Base-by-base conservation (phyloP, 2,797 vertebrate species). In the Etheostoma nigrum region DNA sequence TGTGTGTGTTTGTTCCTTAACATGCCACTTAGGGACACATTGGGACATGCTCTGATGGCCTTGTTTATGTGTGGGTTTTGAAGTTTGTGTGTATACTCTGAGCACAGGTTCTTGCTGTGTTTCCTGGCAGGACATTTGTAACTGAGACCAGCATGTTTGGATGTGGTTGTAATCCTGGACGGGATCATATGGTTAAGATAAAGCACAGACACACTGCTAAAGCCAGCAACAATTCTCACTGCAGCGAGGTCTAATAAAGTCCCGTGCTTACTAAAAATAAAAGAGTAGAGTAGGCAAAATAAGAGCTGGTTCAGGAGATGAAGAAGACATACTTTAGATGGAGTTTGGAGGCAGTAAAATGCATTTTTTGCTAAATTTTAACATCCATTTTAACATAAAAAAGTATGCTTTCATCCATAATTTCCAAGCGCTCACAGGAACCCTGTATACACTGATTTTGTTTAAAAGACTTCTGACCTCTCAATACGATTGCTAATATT, bases 121-220 rank as follows among this genome's bases (percentile, higher is more conserved):
- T 86, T 89, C 68, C 86, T 92, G 90, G 91, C 90, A 92, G 91
- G 79, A 93, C 88, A 90, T 93, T 89, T 91, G 91, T 88, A 91
- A 91, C 77, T 77, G 86, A 92, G 88, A 84, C 78, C 82, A 45
- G 77, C 77, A 83, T 84, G 86, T 89, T 90, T 88, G 82, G 61
- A 86, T 82, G 77, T 70, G 67, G 74, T 71, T 81, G 62, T 89
- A 83, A 89, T 83, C 67, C 72, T n/a, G 23, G 57, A 76, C 57
- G 62, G 70, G 67, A 61, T 88, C 84, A 83, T 73, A 74, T 48
- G 65, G 78, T 84, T 80, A 69, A 82, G 72, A 89, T 86, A 54
- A 79, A 80, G 47, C 79, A 69, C 19, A 15, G 63, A 86, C 79
- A 60, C 76, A 67, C 47, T n/a, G 63, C 64, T 57, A 30, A 52